phyloP scores from a whole-genome alignment of 2,888 invertebrate species.

The Ypsolopha sequella region DNA sequence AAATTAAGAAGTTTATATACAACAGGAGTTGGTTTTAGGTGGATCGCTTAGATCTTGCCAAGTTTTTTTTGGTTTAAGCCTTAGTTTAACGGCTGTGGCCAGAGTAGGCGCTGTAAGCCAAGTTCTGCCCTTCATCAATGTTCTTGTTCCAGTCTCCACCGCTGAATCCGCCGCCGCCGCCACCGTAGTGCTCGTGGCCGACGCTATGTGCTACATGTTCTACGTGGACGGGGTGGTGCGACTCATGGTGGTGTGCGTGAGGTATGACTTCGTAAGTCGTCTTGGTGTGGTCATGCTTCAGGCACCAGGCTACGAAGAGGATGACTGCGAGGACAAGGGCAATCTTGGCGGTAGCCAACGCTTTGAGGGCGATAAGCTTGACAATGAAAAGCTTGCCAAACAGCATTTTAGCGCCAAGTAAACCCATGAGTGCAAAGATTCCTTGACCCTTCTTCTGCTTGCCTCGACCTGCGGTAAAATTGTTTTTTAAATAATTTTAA shows the following conservation, averaged over 20 bases:
- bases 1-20: slow-evolving; percentile 30
- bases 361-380: slow-evolving; percentile 86
- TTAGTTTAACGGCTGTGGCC: slow-evolving; percentile 34
- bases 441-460: slow-evolving; percentile 80
- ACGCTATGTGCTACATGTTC: slow-evolving; percentile 56
- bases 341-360: slow-evolving; percentile 84
- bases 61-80: slow-evolving; percentile 15
- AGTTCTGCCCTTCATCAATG: slow-evolving; percentile 74
- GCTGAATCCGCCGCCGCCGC: slow-evolving; percentile 37
- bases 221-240: slow-evolving; percentile 74
- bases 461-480: slow-evolving; percentile 72
- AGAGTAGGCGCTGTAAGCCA: slow-evolving; percentile 78
- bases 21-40: slow-evolving; percentile 29
- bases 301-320: slow-evolving; percentile 64
- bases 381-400: slow-evolving; percentile 76
- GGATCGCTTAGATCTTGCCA: not conserved
- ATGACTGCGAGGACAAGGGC: slow-evolving; percentile 81
- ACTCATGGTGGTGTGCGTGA: slow-evolving; percentile 64
- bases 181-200: slow-evolving; percentile 27
- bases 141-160: slow-evolving; percentile 64
- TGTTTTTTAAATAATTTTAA: not conserved
- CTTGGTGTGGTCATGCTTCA: slow-evolving; percentile 55
- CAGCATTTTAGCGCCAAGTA: slow-evolving; percentile 59
- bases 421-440: slow-evolving; percentile 76
- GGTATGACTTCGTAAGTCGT: slow-evolving; percentile 61